A percentile compares a stretch with the other conserved stretches of the same genome.
Evolutionary conservation across 2,888 invertebrate genomes (phyloP).

Genomic region (Megamerina dolium): DNA sequence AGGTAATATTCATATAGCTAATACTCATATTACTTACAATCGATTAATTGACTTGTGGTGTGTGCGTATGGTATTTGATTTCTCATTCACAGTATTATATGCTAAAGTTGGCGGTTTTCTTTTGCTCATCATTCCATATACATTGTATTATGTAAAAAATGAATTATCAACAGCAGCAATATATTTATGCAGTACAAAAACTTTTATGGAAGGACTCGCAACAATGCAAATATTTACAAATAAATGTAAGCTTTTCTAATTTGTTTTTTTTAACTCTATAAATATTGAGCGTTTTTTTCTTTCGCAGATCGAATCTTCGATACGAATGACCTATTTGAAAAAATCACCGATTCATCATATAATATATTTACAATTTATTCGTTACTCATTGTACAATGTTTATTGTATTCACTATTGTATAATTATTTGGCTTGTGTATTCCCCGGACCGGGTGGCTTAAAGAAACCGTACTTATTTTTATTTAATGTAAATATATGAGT

Average conservation of each 20-base stretch:
- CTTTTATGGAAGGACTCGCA: constrained; percentile 41
- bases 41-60: neutral
- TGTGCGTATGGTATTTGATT: neutral
- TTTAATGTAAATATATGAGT: constrained; percentile 50
- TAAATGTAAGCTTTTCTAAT: constrained; percentile 34
- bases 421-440: constrained; percentile 41
- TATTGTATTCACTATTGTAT: constrained; percentile 39
- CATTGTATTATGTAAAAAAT: constrained; percentile 33
- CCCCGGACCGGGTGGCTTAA: constrained; percentile 66
- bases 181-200: constrained; percentile 33
- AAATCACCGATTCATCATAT: constrained; percentile 33
- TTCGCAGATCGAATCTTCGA: constrained; percentile 35
- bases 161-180: constrained; percentile 27
- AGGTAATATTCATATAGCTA: constrained; percentile 32
- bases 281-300: constrained; percentile 1
- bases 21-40: too few relatives aligned
- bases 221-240: constrained; percentile 43
- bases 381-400: constrained; percentile 32
- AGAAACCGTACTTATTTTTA: constrained; percentile 60
- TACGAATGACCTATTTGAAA: constrained; percentile 27
- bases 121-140: constrained; percentile 38
- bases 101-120: constrained; percentile 45
- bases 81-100: constrained; percentile 35
- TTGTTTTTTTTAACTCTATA: neutral
- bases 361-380: constrained; percentile 31